Base-by-base conservation (phyloP, 2,888 invertebrate genomes). In the Cataglyphis rosenhaueri region DNA sequence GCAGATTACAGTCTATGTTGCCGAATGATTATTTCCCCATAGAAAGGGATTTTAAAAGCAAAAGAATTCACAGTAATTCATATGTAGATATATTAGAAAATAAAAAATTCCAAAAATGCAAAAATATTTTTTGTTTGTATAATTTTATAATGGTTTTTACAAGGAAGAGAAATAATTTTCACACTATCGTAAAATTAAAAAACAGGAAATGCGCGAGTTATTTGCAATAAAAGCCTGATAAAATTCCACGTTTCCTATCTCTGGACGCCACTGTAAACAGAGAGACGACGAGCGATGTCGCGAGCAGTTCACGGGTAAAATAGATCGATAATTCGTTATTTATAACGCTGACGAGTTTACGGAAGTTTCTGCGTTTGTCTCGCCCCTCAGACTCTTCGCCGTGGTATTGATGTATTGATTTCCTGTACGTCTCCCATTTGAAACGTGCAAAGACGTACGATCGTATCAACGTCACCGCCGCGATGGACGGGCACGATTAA, bases 391-490 rank as follows among this genome's bases (percentile, higher is more conserved):
- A 86, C 89, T 91, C 88, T 89, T 86, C 89, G 90, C 87, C 91
- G 88, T 84, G 86, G 81, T 52, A 85, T 90, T 90, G 87, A 91
- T 90, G 92, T 93, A 93, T 93, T 93, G 93, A 93, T 93, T 92
- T 93, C 91, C 91, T 91, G 91, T 90, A 91, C 89, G 88, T 91
- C 91, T 91, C 91, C 91, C 88, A 90, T 93, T 93, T 89, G 92
- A 91, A 92, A 93, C 91, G 89, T 90, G 88, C 91, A 92, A 92
- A 92, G 92, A 93, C 91, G 92, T 91, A 92, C 90, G 91, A 89
- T 85, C 79, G 76, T 86, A 52, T 84, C 79, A 64, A 86, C 83
- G 59, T 61, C 70, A 79, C 78, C 59, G 71, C 35, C 44, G 18
- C 78, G 78, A 79, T 71, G 35, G 78, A 79, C 71, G 78, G 78